Percentiles rank a stretch among this genome's conserved stretches.
Conservation (phyloP, 2,113 vertebrate species). For the Syrrhaptes paradoxus region DNA sequence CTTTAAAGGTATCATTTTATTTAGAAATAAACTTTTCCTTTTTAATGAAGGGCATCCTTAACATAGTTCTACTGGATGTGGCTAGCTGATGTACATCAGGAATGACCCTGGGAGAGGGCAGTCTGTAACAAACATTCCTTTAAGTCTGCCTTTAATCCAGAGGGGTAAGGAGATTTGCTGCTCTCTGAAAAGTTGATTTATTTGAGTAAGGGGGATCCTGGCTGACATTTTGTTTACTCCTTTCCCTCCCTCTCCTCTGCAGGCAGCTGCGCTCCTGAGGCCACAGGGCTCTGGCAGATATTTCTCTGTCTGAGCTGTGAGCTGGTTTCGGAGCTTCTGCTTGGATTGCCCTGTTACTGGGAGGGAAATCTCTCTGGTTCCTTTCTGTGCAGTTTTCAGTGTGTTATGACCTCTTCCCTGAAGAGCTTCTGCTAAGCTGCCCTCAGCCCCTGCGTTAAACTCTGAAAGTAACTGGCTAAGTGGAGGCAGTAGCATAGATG, state of each 20-base stretch:
- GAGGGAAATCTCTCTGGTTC: background rate
- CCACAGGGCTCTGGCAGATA: background rate
- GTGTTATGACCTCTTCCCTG: background rate
- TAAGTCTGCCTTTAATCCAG: conserved; percentile 22
- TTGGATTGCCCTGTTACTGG: background rate
- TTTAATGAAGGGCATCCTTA: background rate
- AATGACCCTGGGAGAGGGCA: background rate
- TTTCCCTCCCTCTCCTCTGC: fast-evolving
- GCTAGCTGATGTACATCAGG: background rate
- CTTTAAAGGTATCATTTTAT: background rate
- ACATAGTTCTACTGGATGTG: background rate
- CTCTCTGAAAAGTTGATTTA: conserved; percentile 37
- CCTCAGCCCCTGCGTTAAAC: background rate
- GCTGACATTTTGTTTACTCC: background rate
- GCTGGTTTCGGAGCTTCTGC: background rate
- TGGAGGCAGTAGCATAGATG: background rate
- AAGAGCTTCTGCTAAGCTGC: background rate
- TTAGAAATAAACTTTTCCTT: background rate
- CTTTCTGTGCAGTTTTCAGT: background rate
- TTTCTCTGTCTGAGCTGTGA: fast-evolving
- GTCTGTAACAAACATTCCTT: background rate
- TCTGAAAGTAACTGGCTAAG: background rate
- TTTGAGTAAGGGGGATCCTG: background rate
- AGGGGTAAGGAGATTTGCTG: conserved; percentile 6
- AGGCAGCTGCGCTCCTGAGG: background rate